Evolutionary conservation across 37 sponge, comb jelly and placozoan species (phyloP).

Genomic region (Halichondria panicea): DNA sequence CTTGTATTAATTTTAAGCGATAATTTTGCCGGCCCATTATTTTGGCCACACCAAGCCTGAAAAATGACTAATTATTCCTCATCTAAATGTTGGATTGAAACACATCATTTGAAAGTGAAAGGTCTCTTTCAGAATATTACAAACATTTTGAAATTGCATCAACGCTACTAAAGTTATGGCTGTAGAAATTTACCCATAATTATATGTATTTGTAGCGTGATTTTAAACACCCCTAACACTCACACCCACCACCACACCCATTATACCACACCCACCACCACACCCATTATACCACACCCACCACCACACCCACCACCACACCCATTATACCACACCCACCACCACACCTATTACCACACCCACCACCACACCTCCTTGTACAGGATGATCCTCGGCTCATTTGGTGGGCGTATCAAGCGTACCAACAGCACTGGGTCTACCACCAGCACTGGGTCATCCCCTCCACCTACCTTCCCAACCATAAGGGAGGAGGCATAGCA

Average conservation of each 20-base stretch:
- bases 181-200: background rate
- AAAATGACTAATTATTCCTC: no score
- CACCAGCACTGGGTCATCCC: slow-evolving; percentile 12
- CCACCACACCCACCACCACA: background rate
- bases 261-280: background rate
- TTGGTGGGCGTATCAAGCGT: slow-evolving; percentile 32
- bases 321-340: background rate
- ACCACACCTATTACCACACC: background rate
- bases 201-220: background rate
- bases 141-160: background rate
- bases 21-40: no score
- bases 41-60: no score
- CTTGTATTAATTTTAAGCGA: no score
- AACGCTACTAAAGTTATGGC: background rate
- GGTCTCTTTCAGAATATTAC: background rate
- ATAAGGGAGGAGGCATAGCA: slow-evolving; percentile 24
- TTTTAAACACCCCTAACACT: background rate
- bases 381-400: slow-evolving; percentile 49
- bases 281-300: no score
- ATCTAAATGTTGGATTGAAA: no score
- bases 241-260: background rate
- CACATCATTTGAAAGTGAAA: background rate
- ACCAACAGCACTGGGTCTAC: slow-evolving; percentile 5
- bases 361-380: background rate
- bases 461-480: slow-evolving; percentile 10